Percentiles rank a stretch among this genome's conserved stretches.
phyloP scores from a whole-genome alignment of 2,888 invertebrate genomes.

The Idaea aversata region DNA sequence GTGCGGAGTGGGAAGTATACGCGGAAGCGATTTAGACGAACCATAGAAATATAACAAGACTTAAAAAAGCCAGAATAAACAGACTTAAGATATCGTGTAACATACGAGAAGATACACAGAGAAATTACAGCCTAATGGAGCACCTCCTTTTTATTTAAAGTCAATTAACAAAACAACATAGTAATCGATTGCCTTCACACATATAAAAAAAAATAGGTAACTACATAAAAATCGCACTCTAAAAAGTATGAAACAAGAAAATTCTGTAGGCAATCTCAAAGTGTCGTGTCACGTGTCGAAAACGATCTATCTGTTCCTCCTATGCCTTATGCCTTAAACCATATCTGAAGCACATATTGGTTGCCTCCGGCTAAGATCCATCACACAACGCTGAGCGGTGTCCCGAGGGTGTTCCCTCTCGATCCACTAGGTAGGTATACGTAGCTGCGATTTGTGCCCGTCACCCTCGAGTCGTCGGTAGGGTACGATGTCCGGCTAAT shows the following conservation, averaged over 20 bases:
- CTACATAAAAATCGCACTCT: too few relatives aligned
- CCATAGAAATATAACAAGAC: neutral
- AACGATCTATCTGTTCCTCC: neutral
- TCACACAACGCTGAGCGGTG: conserved; percentile 6
- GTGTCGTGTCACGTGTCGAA: too few relatives aligned
- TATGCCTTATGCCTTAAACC: neutral
- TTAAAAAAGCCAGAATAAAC: too few relatives aligned
- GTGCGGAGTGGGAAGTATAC: neutral
- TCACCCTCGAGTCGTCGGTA: neutral
- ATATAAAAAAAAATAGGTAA: too few relatives aligned
- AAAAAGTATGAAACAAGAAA: too few relatives aligned
- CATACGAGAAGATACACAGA: too few relatives aligned
- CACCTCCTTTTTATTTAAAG: too few relatives aligned
- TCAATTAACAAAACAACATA: too few relatives aligned
- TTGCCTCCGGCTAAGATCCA: conserved; percentile 8
- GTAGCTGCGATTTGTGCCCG: neutral
- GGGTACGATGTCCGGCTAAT: neutral
- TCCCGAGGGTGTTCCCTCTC: conserved; percentile 4
- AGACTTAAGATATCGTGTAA: too few relatives aligned
- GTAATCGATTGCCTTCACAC: too few relatives aligned
- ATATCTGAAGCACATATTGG: conserved; percentile 1
- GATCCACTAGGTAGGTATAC: neutral
- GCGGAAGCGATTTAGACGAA: neutral
- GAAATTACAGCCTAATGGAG: too few relatives aligned
- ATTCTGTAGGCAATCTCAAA: too few relatives aligned